phyloP scores from a whole-genome alignment of 2,113 vertebrate genomes.

The Aleadryas rufinucha region DNA sequence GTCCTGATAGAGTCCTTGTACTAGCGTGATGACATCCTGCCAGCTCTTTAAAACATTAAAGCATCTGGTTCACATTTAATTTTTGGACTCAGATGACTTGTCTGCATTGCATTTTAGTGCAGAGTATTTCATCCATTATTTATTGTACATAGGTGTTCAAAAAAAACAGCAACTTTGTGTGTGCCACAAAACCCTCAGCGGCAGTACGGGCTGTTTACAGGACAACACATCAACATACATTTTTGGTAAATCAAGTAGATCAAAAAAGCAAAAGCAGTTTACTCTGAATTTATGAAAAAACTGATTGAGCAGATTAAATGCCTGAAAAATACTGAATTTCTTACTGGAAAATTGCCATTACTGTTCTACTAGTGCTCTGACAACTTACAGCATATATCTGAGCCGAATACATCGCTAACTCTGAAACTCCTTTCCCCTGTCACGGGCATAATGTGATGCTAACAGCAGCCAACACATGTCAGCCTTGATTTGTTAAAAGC shows the following conservation, averaged over 20 bases:
- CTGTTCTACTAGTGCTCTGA: neutral
- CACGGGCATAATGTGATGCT: neutral
- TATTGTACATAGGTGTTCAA: neutral
- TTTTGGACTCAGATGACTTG: constrained; percentile 24
- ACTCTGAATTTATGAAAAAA: neutral
- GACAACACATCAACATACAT: neutral
- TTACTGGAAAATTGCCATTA: neutral
- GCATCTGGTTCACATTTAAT: constrained; percentile 58
- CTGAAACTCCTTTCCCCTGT: neutral
- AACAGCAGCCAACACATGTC: neutral
- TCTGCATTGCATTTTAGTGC: neutral
- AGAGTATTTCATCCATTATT: constrained; percentile 42
- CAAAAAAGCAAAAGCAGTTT: neutral
- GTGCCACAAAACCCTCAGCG: neutral
- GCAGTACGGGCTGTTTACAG: neutral
- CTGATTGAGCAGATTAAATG: constrained; percentile 9
- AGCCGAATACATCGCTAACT: neutral
- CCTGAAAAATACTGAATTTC: neutral
- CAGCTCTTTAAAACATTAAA: constrained; percentile 41
- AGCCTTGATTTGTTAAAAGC: neutral
- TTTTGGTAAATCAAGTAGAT: neutral
- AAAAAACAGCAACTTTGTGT: neutral
- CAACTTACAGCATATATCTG: neutral
- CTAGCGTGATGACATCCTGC: neutral
- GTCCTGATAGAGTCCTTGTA: constrained; percentile 8